Base-by-base conservation (phyloP, 1,140 invertebrate species). In the Cyclargus thomasi region DNA sequence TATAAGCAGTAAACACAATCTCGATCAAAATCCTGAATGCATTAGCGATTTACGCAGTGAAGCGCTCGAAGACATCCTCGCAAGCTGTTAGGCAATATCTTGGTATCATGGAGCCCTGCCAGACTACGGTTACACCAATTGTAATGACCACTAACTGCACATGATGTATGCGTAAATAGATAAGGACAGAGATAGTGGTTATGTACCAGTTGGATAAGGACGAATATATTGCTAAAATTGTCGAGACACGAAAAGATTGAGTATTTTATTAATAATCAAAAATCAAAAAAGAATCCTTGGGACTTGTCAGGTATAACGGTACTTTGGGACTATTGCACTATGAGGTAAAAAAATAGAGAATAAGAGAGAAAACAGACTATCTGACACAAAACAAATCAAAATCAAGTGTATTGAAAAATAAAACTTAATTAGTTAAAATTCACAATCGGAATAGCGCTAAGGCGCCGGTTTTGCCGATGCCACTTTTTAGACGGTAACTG, bases 31-130 rank as follows among this genome's bases (percentile, higher is more conserved):
- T 47, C 39, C 39, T 47, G 14, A 29, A 29, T 29, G 29, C 29
- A 29, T 29, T 29, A 14, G 39, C 39, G 36, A 64, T 47, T 20
- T 55, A 6, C 35, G 53, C 20, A 53, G 35, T 29, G 14, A 10
- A 22, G 53, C 53, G 55, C 16, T 62, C 17, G 35, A n/a, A 36
- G 16, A 67, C 22, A 59, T 23, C 65, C 29, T 67, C 23, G 63
- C 66, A 67, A 71, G 67, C 64, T 71, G 65, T 71, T 71, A 64
- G 64, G 66, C 65, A 67, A 67, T 67, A 71, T 67, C 65, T 67
- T 70, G 67, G 70, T 64, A 65, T 70, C 71, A 72, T 78, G 76
- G 76, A 78, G 63, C 69, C 64, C 70, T 78, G 74, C 74, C 72
- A 78, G 70, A 68, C 67, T 57, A 59, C 70, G 62, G 67, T 53